Evolutionary conservation across 2,113 vertebrate species (phyloP).

Genomic region (Sylvicapra grimmia): DNA sequence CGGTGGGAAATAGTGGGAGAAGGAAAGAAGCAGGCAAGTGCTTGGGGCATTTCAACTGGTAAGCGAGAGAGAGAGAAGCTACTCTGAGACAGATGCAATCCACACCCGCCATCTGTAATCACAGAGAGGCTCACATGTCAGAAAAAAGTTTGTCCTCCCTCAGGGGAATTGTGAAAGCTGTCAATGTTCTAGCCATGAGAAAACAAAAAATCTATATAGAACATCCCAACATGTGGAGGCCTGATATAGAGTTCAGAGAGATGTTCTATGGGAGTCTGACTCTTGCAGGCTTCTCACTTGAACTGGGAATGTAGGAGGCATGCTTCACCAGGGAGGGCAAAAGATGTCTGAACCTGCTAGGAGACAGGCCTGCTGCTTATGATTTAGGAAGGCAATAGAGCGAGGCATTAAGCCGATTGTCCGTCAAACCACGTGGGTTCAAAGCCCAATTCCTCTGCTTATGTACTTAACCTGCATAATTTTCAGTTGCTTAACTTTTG

Average conservation of each 20-base stretch:
- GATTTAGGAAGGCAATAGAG: constrained; percentile 8
- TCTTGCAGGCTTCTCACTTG: background rate
- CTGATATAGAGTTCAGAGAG: constrained; percentile 23
- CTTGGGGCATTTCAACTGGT: constrained; percentile 76
- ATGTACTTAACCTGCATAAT: background rate
- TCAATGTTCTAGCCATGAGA: constrained; percentile 70
- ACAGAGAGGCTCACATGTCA: constrained; percentile 70
- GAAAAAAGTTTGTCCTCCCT: constrained; percentile 61
- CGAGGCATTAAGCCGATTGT: background rate
- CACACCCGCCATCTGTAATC: constrained; percentile 73
- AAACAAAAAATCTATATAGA: constrained; percentile 72
- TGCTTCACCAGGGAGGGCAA: background rate
- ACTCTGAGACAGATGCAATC: constrained; percentile 69
- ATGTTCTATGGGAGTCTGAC: background rate
- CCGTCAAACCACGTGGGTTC: background rate
- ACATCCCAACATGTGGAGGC: constrained; percentile 65
- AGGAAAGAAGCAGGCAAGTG: constrained; percentile 64
- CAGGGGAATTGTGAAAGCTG: constrained; percentile 67
- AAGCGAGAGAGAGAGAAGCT: constrained; percentile 29
- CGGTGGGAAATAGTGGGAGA: constrained; percentile 74
- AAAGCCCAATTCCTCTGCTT: background rate
- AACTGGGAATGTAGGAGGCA: background rate
- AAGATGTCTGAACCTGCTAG: constrained; percentile 34
- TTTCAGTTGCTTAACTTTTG: background rate
- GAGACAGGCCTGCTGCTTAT: background rate